Conservation (phyloP, 2,888 invertebrate species). For the Chironomus tentans region DNA sequence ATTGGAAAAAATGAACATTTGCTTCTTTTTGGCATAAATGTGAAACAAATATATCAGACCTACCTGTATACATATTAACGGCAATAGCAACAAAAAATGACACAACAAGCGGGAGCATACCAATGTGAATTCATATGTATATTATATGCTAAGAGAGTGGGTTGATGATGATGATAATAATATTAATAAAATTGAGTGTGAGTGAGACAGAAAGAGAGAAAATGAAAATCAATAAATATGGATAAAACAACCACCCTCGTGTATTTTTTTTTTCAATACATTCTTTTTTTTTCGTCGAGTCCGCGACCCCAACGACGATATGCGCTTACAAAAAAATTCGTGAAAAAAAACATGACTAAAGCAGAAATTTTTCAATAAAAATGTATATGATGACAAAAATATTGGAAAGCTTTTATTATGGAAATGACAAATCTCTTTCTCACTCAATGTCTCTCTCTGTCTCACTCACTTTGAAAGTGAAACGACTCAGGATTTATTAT, state of each 20-base stretch:
- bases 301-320: conserved; percentile 12
- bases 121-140: too few relatives aligned
- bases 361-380: conserved; percentile 22
- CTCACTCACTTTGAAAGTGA: background rate
- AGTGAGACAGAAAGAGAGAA: background rate
- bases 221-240: conserved; percentile 25
- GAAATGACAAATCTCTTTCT: conserved; percentile 4
- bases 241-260: conserved; percentile 24
- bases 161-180: background rate
- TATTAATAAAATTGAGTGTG: background rate
- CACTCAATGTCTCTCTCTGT: background rate
- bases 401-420: conserved; percentile 24
- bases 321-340: background rate
- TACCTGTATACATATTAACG: too few relatives aligned
- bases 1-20: conserved; percentile 7
- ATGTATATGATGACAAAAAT: conserved; percentile 22
- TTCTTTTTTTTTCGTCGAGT: background rate
- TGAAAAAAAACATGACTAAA: conserved; percentile 20
- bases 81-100: background rate
- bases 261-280: too few relatives aligned
- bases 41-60: too few relatives aligned
- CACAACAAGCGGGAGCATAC: too few relatives aligned
- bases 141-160: too few relatives aligned
- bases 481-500: background rate
- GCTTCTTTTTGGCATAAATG: too few relatives aligned